Conservation (phyloP, 2,888 invertebrate genomes). For the Perithous albicinctus region DNA sequence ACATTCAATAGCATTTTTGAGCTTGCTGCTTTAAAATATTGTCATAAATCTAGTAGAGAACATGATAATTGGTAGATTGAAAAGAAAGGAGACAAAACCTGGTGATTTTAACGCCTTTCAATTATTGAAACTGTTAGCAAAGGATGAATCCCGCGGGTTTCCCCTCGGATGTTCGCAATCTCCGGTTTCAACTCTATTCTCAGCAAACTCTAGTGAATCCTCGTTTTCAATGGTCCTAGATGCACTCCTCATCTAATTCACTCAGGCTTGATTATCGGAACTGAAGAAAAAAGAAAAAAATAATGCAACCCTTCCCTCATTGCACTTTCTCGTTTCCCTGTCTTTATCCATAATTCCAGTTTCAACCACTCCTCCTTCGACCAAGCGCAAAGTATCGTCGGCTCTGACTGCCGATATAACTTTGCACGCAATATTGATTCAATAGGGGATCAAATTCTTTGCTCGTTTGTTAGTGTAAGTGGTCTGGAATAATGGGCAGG, state of each 20-base stretch:
- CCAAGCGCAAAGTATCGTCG: conserved; percentile 33
- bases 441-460: conserved; percentile 79
- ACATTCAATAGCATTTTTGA: conserved; percentile 16
- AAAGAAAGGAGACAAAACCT: conserved; percentile 25
- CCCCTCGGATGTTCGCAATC: conserved; percentile 9
- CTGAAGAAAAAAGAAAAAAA: conserved; percentile 10
- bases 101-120: conserved; percentile 36
- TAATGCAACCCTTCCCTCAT: background rate
- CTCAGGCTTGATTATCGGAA: conserved; percentile 47
- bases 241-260: conserved; percentile 21
- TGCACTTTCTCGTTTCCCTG: background rate
- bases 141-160: conserved; percentile 10
- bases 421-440: conserved; percentile 82
- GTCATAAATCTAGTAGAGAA: background rate
- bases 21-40: background rate
- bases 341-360: background rate
- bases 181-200: conserved; percentile 20
- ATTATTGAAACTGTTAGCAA: conserved; percentile 28
- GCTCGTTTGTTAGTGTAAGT: conserved; percentile 68
- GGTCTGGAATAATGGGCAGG: conserved; percentile 13
- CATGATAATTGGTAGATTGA: conserved; percentile 41
- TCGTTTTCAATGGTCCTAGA: conserved; percentile 28
- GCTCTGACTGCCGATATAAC: conserved; percentile 73
- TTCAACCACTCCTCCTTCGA: background rate
- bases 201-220: conserved; percentile 23